A percentile compares a stretch with the other conserved stretches of the same genome.
These are phyloP conservation scores for Lepus oiostolus DNA, from an alignment of 2,797 vertebrate species.

Conservation along the genomic window DNA sequence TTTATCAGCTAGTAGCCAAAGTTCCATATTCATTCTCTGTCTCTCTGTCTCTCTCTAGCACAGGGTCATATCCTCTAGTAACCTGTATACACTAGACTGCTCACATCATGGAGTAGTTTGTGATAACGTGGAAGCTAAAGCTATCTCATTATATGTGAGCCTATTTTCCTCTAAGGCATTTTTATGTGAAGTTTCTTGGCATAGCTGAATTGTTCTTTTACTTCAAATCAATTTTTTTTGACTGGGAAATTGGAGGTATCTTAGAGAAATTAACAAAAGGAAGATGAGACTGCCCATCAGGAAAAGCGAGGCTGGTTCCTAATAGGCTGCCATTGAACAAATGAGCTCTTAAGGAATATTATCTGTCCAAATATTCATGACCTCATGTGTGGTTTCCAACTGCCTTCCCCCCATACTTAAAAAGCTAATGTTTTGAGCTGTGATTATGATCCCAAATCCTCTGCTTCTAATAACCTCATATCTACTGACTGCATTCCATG, in stretches of 20 bases:
- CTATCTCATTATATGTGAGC: neutral
- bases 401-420: neutral
- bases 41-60: neutral
- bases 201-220: neutral
- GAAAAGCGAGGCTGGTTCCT: neutral
- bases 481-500: neutral
- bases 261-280: conserved; percentile 9
- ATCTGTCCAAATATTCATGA: neutral
- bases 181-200: neutral
- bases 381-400: neutral
- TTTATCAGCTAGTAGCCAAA: neutral
- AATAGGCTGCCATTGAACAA: neutral
- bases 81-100: neutral
- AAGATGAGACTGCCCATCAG: neutral
- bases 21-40: neutral
- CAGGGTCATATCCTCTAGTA: neutral
- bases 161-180: conserved; percentile 35
- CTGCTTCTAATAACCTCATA: neutral
- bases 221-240: neutral
- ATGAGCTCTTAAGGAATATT: neutral
- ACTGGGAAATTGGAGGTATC: neutral
- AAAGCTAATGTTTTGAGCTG: neutral
- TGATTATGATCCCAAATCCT: neutral
- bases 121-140: neutral
- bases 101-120: neutral